Base-by-base conservation (phyloP, 2,888 invertebrate species). In the Operophtera brumata region DNA sequence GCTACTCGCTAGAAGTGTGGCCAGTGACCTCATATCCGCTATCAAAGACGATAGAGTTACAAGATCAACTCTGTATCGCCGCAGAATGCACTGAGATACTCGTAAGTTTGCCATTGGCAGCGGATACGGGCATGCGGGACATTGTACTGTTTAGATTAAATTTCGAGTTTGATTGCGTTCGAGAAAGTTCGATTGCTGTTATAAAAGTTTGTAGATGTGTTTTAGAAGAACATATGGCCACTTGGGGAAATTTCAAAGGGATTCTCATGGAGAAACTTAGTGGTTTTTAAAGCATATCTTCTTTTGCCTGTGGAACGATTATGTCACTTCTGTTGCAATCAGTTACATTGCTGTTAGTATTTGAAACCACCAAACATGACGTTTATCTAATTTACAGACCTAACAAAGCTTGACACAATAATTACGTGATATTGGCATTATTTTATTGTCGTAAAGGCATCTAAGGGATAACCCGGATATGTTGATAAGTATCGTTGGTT, bases 61-160 rank as follows among this genome's bases (percentile, higher is more conserved):
- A 42, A 54, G 57, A 57, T 62, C 57, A 57, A 57, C 52, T 47
- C 49, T 20, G 46, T 44, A 51, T 47, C 49, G 54, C 50, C 57
- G 30, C 62, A 55, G 57, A 62, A 62, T 62, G 62, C 62, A 62
- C 62, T 62, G 49, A 63, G 44, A 53, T 56, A n/a, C n/a, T n/a
- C n/a, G n/a, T n/a, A 59, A 60, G 54, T 60, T 55, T 44, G 34
- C 57, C 32, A 28, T 13, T 37, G 54, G 53, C 52, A 37, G 30
- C 35, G 47, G 11, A 36, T 35, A 30, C 13, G 42, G 47, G 47
- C 52, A 45, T 52, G 37, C 52, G 52, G 57, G 48, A 49, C 44
- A 54, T 34, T 51, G 52, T 35, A 35, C 50, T 39, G 47, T 49
- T 50, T 37, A 41, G 26, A 43, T 37, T n/a, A 41, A 44, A 34